Conservation (phyloP, 2,888 invertebrate species). For the Craniophora ligustri region DNA sequence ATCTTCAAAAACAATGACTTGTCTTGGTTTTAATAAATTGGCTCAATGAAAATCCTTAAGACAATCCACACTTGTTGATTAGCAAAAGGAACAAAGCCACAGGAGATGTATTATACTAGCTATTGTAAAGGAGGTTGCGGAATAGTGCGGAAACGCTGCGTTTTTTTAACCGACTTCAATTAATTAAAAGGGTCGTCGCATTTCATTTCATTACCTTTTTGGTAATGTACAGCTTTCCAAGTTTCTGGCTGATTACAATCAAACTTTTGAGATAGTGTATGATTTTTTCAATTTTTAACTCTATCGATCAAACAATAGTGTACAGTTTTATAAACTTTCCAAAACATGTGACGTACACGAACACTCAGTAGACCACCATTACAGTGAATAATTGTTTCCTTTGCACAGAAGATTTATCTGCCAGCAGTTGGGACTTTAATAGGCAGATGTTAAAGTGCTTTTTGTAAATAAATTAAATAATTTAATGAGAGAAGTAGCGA, state of each 20-base stretch:
- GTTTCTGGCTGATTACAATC: too few species aligned
- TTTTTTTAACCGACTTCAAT: neutral
- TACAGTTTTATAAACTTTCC: too few species aligned
- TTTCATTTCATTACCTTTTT: too few species aligned
- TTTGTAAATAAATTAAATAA: neutral
- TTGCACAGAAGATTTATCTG: neutral
- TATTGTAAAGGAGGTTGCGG: conserved; percentile 53
- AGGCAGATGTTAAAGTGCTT: neutral
- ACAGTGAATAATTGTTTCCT: too few species aligned
- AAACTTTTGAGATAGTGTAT: too few species aligned
- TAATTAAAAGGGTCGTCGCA: too few species aligned
- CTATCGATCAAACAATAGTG: too few species aligned
- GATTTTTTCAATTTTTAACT: too few species aligned
- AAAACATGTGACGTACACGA: too few species aligned
- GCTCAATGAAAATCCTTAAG: conserved; percentile 72
- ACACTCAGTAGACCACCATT: too few species aligned
- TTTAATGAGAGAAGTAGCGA: neutral
- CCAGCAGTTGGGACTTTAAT: neutral
- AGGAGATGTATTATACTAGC: conserved; percentile 54
- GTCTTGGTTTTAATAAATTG: conserved; percentile 53
- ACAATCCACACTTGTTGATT: conserved; percentile 78
- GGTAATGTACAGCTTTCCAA: too few species aligned
- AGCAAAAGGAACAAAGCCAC: conserved; percentile 74
- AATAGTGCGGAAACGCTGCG: conserved; percentile 9
- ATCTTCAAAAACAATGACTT: conserved; percentile 34